Conservation (phyloP, 2,113 vertebrate species). For the Aegithalos caudatus region DNA sequence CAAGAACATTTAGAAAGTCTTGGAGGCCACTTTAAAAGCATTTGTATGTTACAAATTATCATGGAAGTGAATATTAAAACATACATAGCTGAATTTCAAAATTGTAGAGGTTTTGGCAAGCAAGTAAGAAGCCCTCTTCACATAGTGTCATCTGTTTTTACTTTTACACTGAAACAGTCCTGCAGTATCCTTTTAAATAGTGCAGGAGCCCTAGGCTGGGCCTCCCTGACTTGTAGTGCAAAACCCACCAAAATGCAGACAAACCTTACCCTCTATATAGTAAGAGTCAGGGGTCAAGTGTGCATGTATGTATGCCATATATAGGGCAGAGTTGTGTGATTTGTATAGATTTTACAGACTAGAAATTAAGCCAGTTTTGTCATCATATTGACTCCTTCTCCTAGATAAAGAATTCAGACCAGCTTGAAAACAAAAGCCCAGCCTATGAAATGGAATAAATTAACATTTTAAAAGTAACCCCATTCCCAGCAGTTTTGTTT, state of each 20-base stretch:
- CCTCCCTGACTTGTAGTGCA: conserved; percentile 23
- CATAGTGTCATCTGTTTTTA: conserved; percentile 46
- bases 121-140: neutral
- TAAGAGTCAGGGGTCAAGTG: neutral
- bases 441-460: neutral
- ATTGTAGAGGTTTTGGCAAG: conserved; percentile 25
- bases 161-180: conserved; percentile 7
- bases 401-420: neutral
- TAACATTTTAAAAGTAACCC: neutral
- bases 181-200: neutral
- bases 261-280: neutral
- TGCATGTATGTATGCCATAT: neutral
- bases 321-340: neutral
- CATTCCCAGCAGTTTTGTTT: neutral
- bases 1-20: neutral
- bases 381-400: neutral
- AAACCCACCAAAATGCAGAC: neutral
- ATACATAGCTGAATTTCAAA: neutral
- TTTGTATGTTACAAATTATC: neutral
- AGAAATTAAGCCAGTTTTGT: neutral
- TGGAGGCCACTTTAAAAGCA: neutral
- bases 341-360: neutral
- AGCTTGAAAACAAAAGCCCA: neutral
- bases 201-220: conserved; percentile 13
- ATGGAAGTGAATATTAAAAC: neutral